These are phyloP conservation scores for Aleadryas rufinucha DNA, from an alignment of 2,113 vertebrate genomes.

Conservation along the genomic window DNA sequence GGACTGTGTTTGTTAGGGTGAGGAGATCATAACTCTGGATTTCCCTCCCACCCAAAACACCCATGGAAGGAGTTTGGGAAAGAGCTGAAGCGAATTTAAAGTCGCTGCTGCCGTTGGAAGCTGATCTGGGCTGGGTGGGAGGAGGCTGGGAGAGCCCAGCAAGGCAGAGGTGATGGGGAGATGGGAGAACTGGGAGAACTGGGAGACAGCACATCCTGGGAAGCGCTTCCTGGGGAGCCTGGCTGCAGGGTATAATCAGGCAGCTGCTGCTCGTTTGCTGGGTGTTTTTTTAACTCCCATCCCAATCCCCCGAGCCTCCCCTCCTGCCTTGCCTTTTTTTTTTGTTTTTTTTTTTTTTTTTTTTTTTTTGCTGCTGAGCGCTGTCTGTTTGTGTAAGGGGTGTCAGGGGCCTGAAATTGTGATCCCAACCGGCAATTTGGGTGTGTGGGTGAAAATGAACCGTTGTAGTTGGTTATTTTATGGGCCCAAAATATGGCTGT, in stretches of 20 bases:
- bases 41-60: background rate
- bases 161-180: background rate
- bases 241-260: conserved; percentile 52
- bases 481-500: conserved; percentile 65
- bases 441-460: conserved; percentile 68
- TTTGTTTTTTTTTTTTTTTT: too few relatives aligned
- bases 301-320: conserved; percentile 5
- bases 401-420: conserved; percentile 56
- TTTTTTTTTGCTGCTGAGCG: conserved; percentile 3
- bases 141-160: background rate
- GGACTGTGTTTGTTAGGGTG: background rate
- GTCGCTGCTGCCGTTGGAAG: background rate
- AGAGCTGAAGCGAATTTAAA: background rate
- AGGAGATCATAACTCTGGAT: background rate
- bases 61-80: background rate
- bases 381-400: conserved; percentile 58
- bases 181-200: background rate
- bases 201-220: background rate
- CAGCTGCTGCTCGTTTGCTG: conserved; percentile 41
- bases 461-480: conserved; percentile 67
- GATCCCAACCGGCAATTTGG: conserved; percentile 65
- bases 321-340: conserved; percentile 23
- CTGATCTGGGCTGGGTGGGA: background rate
- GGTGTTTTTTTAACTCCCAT: conserved; percentile 38
- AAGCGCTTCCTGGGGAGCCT: conserved; percentile 5